phyloP scores from a whole-genome alignment of 2,113 vertebrate genomes.

The Struthidea cinerea region DNA sequence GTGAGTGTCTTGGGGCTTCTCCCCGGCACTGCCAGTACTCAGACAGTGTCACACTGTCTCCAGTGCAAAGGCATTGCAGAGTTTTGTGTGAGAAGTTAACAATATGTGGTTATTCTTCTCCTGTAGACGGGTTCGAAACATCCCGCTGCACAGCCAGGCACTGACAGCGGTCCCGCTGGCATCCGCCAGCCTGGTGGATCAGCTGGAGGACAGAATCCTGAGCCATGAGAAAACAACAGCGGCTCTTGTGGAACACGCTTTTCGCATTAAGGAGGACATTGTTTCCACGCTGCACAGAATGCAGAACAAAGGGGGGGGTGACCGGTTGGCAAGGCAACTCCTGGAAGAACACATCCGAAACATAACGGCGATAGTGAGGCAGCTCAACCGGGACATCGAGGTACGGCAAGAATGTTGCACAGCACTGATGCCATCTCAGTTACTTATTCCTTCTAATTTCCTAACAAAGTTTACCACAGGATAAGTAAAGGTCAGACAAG shows the following conservation, averaged over 20 bases:
- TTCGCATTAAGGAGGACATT: conserved; percentile 78
- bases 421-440: not conserved
- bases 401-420: conserved; percentile 28
- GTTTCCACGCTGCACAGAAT: conserved; percentile 75
- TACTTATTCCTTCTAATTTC: not conserved
- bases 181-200: conserved; percentile 70
- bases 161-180: conserved; percentile 70
- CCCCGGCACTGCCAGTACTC: not conserved
- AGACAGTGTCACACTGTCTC: not conserved
- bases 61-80: not conserved
- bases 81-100: not conserved
- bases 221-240: conserved; percentile 77
- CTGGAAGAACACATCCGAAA: conserved; percentile 80
- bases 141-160: conserved; percentile 74
- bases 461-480: not conserved
- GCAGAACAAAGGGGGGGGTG: conserved; percentile 76
- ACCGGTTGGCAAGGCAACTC: conserved; percentile 75
- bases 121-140: conserved; percentile 69
- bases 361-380: conserved; percentile 77
- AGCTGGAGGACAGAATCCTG: conserved; percentile 74
- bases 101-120: not conserved
- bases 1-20: not conserved
- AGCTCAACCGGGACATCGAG: conserved; percentile 79
- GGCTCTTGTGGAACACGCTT: conserved; percentile 75
- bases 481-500: not conserved